Percentiles rank a stretch among this genome's conserved stretches.
phyloP scores from a whole-genome alignment of 2,888 invertebrate species.

The Pseudococcus viburni region DNA sequence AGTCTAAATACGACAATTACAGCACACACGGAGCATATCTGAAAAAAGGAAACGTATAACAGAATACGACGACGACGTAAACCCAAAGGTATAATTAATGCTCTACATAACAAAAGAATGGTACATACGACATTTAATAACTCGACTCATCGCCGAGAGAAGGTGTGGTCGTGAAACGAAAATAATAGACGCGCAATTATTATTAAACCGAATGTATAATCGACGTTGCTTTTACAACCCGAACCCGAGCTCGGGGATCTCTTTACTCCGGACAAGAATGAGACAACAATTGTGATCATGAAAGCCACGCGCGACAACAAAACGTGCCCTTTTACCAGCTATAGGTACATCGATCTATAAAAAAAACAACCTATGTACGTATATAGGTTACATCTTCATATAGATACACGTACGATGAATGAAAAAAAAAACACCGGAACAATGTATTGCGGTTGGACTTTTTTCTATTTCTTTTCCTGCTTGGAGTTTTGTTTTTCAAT shows the following conservation, averaged over 20 bases:
- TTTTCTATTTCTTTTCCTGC: neutral
- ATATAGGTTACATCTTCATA: constrained; percentile 19
- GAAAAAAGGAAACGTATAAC: constrained; percentile 15
- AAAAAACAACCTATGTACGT: neutral
- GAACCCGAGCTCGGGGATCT: neutral
- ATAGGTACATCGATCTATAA: neutral
- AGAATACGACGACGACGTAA: neutral
- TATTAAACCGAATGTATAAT: constrained; percentile 25
- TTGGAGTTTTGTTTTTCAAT: neutral
- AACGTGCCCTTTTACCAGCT: neutral
- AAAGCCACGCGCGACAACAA: constrained; percentile 31
- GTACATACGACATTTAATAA: constrained; percentile 38
- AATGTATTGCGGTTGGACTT: neutral
- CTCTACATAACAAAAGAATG: constrained; percentile 37
- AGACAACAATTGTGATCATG: constrained; percentile 23
- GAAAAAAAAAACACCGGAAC: neutral
- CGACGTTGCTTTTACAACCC: neutral
- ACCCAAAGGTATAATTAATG: constrained; percentile 35
- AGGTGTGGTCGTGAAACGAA: constrained; percentile 37
- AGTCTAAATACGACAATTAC: constrained; percentile 18
- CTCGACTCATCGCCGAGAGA: neutral
- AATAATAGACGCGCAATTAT: constrained; percentile 39
- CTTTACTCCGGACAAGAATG: constrained; percentile 4
- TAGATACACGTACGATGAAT: neutral
- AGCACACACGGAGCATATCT: neutral